A percentile compares a stretch with the other conserved stretches of the same genome.
phyloP scores from a whole-genome alignment of 2,113 vertebrate genomes.

The Esox niger region DNA sequence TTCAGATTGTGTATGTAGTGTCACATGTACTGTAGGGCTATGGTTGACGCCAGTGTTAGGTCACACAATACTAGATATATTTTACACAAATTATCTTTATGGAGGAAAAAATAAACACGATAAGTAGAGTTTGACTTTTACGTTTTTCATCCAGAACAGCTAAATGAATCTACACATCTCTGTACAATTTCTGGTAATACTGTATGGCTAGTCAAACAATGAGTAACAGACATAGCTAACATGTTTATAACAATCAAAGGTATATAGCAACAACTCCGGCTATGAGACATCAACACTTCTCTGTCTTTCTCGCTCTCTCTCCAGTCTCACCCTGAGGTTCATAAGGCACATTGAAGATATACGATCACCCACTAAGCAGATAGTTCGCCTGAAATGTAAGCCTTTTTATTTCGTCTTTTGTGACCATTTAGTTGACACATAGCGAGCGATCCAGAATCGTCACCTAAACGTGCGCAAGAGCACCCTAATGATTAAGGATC shows the following conservation, averaged over 20 bases:
- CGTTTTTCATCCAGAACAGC: background rate
- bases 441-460: background rate
- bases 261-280: slow-evolving; percentile 10
- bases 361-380: slow-evolving; percentile 9
- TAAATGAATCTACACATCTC: background rate
- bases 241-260: slow-evolving; percentile 45
- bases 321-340: slow-evolving; percentile 50
- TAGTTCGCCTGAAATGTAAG: slow-evolving; percentile 26
- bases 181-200: background rate
- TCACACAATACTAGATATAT: background rate
- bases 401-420: slow-evolving; percentile 33
- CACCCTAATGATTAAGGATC: background rate
- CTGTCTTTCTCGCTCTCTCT: slow-evolving; percentile 46
- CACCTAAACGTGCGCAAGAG: background rate
- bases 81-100: background rate
- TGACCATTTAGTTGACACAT: slow-evolving; percentile 66
- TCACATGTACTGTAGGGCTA: too few relatives aligned
- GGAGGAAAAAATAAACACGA: background rate
- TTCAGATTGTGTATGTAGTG: too few relatives aligned
- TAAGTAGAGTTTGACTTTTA: background rate
- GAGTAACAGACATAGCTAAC: slow-evolving; percentile 17
- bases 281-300: too few relatives aligned
- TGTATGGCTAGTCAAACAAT: background rate
- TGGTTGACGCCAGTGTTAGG: background rate
- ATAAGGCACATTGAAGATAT: slow-evolving; percentile 67